Percentiles rank a stretch among this genome's conserved stretches.
Conservation (phyloP, 2,113 vertebrate genomes). For the Lophius piscatorius region DNA sequence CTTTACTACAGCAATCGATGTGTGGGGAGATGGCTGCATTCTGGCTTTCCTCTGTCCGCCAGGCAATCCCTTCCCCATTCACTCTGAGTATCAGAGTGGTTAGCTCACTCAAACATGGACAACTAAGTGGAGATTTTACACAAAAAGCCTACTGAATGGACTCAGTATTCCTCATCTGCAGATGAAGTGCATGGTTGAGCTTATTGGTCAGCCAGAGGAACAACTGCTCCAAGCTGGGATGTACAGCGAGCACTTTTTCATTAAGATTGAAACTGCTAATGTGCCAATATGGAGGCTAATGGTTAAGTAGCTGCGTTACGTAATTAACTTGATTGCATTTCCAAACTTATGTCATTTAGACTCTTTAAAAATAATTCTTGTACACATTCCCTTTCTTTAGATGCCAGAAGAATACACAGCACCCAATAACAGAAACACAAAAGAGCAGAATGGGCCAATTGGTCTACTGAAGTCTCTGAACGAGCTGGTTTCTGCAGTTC, state of each 20-base stretch:
- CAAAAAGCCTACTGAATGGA: background rate
- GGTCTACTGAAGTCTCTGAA: too few species aligned
- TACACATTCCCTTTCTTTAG: too few species aligned
- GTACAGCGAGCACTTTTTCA: background rate
- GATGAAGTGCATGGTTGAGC: background rate
- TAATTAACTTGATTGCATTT: too few species aligned
- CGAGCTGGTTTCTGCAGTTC: too few species aligned
- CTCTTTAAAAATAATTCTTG: too few species aligned
- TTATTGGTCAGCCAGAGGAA: background rate
- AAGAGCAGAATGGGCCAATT: too few species aligned
- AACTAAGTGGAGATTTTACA: background rate
- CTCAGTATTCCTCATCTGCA: background rate
- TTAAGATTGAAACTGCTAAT: too few species aligned
- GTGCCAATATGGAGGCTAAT: too few species aligned
- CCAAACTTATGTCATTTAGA: too few species aligned
- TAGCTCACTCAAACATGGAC: background rate
- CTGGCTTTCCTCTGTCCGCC: background rate
- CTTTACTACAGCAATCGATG: background rate
- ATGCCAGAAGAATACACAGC: too few species aligned
- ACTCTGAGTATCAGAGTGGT: background rate
- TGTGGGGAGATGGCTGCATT: background rate
- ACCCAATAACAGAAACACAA: background rate
- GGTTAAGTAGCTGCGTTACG: too few species aligned
- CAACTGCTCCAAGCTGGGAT: background rate
- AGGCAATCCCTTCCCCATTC: background rate